Percentiles rank a stretch among this genome's conserved stretches.
Conservation (phyloP, 2,888 invertebrate species). For the Temnothorax rugatulus region DNA sequence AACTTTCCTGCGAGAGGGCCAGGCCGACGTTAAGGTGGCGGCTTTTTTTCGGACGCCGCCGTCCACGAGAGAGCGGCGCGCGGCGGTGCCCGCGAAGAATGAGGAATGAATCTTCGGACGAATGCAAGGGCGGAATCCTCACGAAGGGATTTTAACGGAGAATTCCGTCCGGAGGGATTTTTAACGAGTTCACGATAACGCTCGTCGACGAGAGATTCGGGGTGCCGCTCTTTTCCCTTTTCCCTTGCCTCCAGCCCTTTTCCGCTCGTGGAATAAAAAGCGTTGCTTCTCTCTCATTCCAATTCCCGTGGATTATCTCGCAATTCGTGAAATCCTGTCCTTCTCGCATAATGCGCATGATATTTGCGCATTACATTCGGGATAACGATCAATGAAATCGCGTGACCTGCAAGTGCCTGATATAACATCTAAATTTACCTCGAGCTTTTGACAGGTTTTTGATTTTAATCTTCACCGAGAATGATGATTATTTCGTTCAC, state of each 20-base stretch:
- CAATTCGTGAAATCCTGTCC: slow-evolving; percentile 33
- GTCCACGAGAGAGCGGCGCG: background rate
- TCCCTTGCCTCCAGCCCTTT: background rate
- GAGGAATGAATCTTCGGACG: slow-evolving; percentile 72
- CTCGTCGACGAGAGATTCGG: slow-evolving; percentile 64
- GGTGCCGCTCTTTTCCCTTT: background rate
- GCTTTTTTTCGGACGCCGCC: slow-evolving; percentile 36
- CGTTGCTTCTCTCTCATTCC: slow-evolving; percentile 19
- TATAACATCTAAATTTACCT: slow-evolving; percentile 24
- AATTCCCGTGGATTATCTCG: slow-evolving; percentile 42
- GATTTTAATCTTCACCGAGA: slow-evolving; percentile 5
- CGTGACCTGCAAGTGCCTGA: background rate
- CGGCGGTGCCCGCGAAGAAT: slow-evolving; percentile 24
- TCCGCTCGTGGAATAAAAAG: slow-evolving; percentile 35
- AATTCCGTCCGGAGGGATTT: slow-evolving; percentile 71
- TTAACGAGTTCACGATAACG: slow-evolving; percentile 78
- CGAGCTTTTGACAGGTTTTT: background rate
- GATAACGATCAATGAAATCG: slow-evolving; percentile 33
- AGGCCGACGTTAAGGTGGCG: slow-evolving; percentile 9
- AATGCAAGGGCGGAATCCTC: slow-evolving; percentile 69
- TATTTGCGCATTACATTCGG: slow-evolving; percentile 42
- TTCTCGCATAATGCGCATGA: slow-evolving; percentile 45
- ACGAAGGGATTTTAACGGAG: slow-evolving; percentile 49
- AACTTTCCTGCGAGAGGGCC: slow-evolving; percentile 69
- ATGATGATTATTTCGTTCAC: background rate